phyloP scores from a whole-genome alignment of 2,888 invertebrate genomes.

The Pristionchus mayeri region DNA sequence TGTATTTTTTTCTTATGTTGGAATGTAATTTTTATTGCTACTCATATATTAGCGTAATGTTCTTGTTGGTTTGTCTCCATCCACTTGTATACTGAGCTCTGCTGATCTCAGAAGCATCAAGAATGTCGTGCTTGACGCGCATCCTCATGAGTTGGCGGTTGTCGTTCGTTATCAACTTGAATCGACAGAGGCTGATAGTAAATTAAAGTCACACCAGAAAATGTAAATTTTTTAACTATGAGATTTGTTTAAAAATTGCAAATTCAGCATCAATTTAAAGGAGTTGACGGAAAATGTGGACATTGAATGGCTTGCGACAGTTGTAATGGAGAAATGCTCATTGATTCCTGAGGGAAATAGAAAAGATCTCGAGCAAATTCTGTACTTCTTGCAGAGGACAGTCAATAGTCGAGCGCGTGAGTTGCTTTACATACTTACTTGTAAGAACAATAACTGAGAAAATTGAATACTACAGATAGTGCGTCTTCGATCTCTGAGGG shows the following conservation, averaged over 20 bases:
- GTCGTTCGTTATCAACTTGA: slow-evolving; percentile 86
- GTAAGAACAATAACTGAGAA: neutral
- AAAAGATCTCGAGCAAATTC: slow-evolving; percentile 89
- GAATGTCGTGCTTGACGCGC: slow-evolving; percentile 84
- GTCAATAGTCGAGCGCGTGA: slow-evolving; percentile 50
- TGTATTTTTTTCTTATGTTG: neutral
- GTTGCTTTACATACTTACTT: neutral
- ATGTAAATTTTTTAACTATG: slow-evolving; percentile 53
- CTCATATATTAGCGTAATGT: too few species aligned
- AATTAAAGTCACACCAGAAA: slow-evolving; percentile 53
- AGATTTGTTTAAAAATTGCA: neutral
- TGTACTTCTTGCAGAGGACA: slow-evolving; percentile 87
- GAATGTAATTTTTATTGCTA: too few species aligned
- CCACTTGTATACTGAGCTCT: too few species aligned
- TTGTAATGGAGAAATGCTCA: slow-evolving; percentile 88
- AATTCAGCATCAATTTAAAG: slow-evolving; percentile 83
- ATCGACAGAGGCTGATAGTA: slow-evolving; percentile 35
- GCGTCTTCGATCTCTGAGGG: slow-evolving; percentile 59
- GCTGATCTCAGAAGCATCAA: neutral
- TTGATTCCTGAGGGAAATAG: slow-evolving; percentile 87
- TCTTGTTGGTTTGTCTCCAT: too few species aligned
- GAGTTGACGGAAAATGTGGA: slow-evolving; percentile 87
- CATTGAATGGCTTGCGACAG: slow-evolving; percentile 85
- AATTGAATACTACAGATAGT: slow-evolving; percentile 51
- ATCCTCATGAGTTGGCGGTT: slow-evolving; percentile 89